phyloP scores from a whole-genome alignment of 2,888 invertebrate genomes.

The Zonitis immaculata region DNA sequence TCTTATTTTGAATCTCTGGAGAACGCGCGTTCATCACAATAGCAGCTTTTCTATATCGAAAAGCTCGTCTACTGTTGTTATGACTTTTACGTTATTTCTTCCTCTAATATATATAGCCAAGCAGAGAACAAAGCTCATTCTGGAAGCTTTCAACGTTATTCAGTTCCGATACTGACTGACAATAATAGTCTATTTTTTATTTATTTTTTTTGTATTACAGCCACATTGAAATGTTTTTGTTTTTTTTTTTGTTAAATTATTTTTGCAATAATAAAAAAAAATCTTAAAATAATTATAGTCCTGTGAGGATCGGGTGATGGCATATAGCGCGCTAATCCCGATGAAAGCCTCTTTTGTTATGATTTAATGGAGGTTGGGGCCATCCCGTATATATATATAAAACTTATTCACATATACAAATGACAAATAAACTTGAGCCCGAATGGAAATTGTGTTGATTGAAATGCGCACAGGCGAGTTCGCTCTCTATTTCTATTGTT shows the following conservation, averaged over 20 bases:
- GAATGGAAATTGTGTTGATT: constrained; percentile 45
- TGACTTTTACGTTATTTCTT: constrained; percentile 48
- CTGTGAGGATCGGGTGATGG: too few relatives aligned
- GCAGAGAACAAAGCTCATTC: constrained; percentile 47
- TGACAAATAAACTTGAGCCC: constrained; percentile 29
- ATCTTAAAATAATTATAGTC: too few relatives aligned
- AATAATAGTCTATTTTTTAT: constrained; percentile 42
- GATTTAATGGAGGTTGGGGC: constrained; percentile 36
- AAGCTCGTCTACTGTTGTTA: constrained; percentile 45
- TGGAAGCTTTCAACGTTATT: constrained; percentile 45
- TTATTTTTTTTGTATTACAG: constrained; percentile 42
- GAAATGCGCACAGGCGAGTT: constrained; percentile 41
- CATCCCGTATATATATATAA: constrained; percentile 38
- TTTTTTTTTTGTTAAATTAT: not conserved
- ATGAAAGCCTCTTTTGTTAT: constrained; percentile 39
- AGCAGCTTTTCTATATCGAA: constrained; percentile 42
- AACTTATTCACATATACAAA: constrained; percentile 35
- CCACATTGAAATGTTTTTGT: constrained; percentile 31
- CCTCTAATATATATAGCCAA: constrained; percentile 40
- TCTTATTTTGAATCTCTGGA: constrained; percentile 42
- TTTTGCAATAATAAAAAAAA: too few relatives aligned
- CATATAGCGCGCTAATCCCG: constrained; percentile 37
- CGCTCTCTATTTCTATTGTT: constrained; percentile 2
- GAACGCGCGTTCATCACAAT: constrained; percentile 43
- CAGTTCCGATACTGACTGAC: constrained; percentile 44